Conservation (phyloP, 2,888 invertebrate species). For the Galeopsomyia nigrocyanea region DNA sequence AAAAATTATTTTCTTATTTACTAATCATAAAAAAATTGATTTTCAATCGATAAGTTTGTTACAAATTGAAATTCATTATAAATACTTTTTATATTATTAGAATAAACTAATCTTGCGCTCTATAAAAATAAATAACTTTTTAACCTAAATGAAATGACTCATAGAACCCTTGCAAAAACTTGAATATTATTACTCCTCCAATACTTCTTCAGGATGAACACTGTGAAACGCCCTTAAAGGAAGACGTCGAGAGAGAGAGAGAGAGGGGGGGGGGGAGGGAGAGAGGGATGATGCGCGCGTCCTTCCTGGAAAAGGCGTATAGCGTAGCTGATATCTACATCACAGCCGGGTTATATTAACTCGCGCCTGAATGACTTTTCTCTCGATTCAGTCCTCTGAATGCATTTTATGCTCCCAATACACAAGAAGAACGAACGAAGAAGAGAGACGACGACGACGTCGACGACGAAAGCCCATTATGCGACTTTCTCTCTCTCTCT, state of each 20-base stretch:
- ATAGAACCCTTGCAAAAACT: no score
- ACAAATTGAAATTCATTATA: no score
- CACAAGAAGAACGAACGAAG: not conserved
- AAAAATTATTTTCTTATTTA: no score
- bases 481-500: constrained; percentile 32
- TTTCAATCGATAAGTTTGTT: no score
- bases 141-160: no score
- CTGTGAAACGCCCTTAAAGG: constrained; percentile 37
- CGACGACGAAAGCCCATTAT: constrained; percentile 21
- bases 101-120: no score
- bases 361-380: constrained; percentile 59
- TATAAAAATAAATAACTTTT: no score
- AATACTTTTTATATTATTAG: no score
- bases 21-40: no score
- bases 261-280: constrained; percentile 8
- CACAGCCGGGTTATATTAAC: constrained; percentile 53
- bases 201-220: not conserved
- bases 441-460: constrained; percentile 18
- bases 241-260: constrained; percentile 1
- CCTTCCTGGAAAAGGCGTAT: constrained; percentile 26
- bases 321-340: constrained; percentile 11
- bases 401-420: constrained; percentile 51
- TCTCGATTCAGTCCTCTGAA: constrained; percentile 54
- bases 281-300: constrained; percentile 10
- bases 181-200: no score